These are phyloP conservation scores for Pseudococcus jackbeardsleyi DNA, from an alignment of 2,888 invertebrate species.

Conservation along the genomic window DNA sequence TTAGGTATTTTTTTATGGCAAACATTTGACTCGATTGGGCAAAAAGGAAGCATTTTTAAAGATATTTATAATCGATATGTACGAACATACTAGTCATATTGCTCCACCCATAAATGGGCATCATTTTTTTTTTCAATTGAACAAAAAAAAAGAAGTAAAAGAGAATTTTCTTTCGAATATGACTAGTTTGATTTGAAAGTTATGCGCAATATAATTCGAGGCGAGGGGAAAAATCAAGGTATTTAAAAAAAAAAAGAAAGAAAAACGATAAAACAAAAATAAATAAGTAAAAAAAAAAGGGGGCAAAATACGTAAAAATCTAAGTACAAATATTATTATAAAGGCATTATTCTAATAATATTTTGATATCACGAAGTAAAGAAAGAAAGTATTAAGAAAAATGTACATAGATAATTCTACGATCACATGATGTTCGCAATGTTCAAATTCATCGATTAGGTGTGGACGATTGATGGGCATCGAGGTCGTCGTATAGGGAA, in stretches of 20 bases:
- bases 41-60: slow-evolving; percentile 23
- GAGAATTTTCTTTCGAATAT: slow-evolving; percentile 33
- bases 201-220: not conserved
- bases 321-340: slow-evolving; percentile 2
- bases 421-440: slow-evolving; percentile 1
- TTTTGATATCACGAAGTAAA: slow-evolving; percentile 54
- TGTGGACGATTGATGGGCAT: not conserved
- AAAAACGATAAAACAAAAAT: not conserved
- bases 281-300: slow-evolving; percentile 40
- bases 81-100: slow-evolving; percentile 46
- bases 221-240: not conserved
- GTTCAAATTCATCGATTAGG: not conserved
- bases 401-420: not conserved
- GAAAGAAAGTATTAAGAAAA: slow-evolving; percentile 16
- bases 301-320: not conserved
- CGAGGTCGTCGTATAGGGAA: not conserved
- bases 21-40: slow-evolving; percentile 46
- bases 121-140: not conserved
- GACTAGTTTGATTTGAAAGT: slow-evolving; percentile 48
- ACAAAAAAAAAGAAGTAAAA: not conserved
- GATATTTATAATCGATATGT: not conserved
- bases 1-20: slow-evolving; percentile 40
- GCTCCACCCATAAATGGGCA: not conserved
- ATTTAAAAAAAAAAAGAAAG: not conserved
- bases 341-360: slow-evolving; percentile 41